Conservation (phyloP, 53 echinoderm and acorn worm genomes). For the Luidia sarsii region DNA sequence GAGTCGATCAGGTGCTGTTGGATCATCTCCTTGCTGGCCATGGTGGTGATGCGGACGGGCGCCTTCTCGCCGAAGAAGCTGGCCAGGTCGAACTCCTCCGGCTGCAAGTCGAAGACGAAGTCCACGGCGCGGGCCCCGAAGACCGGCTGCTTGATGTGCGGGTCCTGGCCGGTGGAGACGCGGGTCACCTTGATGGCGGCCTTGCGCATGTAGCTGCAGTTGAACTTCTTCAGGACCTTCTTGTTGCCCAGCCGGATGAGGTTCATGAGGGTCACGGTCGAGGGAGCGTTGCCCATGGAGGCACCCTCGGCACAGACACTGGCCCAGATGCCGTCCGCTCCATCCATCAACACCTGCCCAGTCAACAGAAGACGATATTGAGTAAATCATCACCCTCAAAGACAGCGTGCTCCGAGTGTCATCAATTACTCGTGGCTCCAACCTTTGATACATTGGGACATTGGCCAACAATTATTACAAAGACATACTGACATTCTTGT, state of each 20-base stretch:
- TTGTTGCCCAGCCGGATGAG: slow-evolving; percentile 57
- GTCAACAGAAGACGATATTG: no score
- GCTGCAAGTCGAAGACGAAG: slow-evolving; percentile 53
- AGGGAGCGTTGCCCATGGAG: slow-evolving; percentile 59
- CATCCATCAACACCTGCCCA: slow-evolving; percentile 43
- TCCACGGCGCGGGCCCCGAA: slow-evolving; percentile 58
- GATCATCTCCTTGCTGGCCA: slow-evolving; percentile 47
- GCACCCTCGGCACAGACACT: slow-evolving; percentile 53
- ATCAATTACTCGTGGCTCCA: not conserved
- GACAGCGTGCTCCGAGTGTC: not conserved
- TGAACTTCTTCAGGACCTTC: no score
- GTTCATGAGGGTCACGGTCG: slow-evolving; percentile 44
- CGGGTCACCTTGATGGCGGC: slow-evolving; percentile 60
- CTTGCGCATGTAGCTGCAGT: slow-evolving; percentile 59
- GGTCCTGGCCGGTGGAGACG: slow-evolving; percentile 32
- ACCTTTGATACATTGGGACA: not conserved
- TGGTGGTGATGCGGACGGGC: slow-evolving; percentile 59
- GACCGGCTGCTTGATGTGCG: slow-evolving; percentile 56
- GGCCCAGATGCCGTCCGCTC: slow-evolving; percentile 62
- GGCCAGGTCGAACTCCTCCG: slow-evolving; percentile 48
- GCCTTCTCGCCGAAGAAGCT: slow-evolving; percentile 54
- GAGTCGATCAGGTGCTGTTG: slow-evolving; percentile 6
- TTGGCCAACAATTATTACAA: no score
- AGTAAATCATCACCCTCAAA: not conserved
- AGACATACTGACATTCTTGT: no score